These are phyloP conservation scores for Aphodius sticticus DNA, from an alignment of 2,888 invertebrate genomes.

Conservation along the genomic window DNA sequence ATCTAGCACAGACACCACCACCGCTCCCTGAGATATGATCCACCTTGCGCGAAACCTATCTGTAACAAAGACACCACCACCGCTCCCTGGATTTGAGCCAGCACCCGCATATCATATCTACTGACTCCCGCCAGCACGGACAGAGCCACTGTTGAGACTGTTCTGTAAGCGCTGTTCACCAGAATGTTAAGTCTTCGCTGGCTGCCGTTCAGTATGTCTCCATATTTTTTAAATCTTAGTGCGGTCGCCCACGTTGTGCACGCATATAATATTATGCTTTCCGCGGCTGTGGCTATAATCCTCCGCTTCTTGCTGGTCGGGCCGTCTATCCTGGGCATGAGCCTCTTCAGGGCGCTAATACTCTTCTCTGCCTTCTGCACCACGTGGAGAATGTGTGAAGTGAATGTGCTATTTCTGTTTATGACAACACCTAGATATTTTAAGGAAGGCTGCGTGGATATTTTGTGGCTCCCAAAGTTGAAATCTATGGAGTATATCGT, in stretches of 20 bases:
- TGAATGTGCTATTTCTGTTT: background rate
- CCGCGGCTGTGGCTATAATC: background rate
- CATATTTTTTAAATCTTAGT: background rate
- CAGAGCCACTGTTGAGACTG: background rate
- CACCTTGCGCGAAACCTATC: too few relatives aligned
- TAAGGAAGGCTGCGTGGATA: background rate
- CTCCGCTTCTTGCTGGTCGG: background rate
- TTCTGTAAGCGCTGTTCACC: background rate
- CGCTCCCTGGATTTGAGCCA: too few relatives aligned
- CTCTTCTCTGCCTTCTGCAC: background rate
- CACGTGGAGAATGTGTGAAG: background rate
- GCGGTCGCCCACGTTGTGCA: background rate
- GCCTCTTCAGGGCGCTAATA: background rate
- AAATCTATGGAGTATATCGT: background rate
- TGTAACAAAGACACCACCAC: too few relatives aligned
- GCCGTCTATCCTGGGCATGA: background rate
- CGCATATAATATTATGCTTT: background rate
- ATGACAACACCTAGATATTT: constrained; percentile 16
- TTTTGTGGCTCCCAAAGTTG: background rate
- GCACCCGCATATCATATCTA: too few relatives aligned
- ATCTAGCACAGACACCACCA: too few relatives aligned
- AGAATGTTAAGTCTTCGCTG: background rate
- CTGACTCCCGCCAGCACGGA: background rate
- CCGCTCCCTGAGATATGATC: too few relatives aligned
- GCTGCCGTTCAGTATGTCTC: too few relatives aligned